phyloP scores from a whole-genome alignment of 1,140 invertebrate genomes.

The Tetraneura akinire region DNA sequence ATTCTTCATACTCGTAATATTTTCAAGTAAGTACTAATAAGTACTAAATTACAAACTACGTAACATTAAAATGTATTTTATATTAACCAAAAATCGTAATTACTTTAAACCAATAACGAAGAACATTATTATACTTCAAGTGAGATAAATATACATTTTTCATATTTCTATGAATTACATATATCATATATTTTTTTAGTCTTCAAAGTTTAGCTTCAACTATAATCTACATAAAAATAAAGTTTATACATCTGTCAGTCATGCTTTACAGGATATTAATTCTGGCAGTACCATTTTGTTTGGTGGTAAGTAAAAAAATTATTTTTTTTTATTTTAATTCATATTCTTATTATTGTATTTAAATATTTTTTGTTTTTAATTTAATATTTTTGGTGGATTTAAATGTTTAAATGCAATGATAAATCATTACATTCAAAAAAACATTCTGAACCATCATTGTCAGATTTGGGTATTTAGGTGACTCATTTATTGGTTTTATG shows the following conservation, averaged over 20 bases:
- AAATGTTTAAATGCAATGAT: too few species aligned
- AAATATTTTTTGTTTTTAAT: too few species aligned
- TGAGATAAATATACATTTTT: background rate
- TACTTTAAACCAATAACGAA: background rate
- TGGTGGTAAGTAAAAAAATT: conserved; percentile 53
- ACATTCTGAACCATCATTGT: too few species aligned
- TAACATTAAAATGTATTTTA: conserved; percentile 28
- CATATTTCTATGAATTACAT: background rate
- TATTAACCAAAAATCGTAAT: background rate
- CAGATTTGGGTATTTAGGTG: too few species aligned
- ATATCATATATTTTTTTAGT: conserved; percentile 27
- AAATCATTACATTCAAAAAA: too few species aligned
- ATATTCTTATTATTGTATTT: too few species aligned
- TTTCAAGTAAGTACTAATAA: background rate
- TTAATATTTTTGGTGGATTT: too few species aligned
- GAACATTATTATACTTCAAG: conserved; percentile 22
- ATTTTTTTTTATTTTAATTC: background rate
- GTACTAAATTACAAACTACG: background rate
- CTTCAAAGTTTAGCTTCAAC: conserved; percentile 30
- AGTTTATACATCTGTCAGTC: conserved; percentile 52
- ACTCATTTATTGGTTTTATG: too few species aligned
- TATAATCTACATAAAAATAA: conserved; percentile 45
- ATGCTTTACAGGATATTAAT: conserved; percentile 56
- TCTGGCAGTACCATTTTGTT: conserved; percentile 55
- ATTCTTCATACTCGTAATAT: too few species aligned